Conservation (phyloP, 2,888 invertebrate species). For the Hanleya hanleyi region DNA sequence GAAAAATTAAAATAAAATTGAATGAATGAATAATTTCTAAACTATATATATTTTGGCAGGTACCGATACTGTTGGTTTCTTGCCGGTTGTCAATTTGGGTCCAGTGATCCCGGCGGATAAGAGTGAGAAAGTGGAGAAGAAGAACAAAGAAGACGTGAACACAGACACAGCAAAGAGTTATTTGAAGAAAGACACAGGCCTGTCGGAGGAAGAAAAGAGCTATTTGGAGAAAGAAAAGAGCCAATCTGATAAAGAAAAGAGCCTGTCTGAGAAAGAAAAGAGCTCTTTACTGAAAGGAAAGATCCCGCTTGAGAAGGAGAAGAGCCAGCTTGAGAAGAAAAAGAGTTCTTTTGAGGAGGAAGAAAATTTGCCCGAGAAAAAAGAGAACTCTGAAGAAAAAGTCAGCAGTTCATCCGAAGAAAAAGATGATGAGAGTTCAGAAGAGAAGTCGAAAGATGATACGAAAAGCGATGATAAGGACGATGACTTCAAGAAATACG, state of each 20-base stretch:
- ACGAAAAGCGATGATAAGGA: constrained; percentile 11
- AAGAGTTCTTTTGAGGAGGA: neutral
- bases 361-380: neutral
- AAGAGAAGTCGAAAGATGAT: neutral
- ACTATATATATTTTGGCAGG: no score
- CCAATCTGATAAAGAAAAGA: neutral
- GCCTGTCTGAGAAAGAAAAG: neutral
- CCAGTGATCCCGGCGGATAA: neutral
- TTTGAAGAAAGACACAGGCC: neutral
- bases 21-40: no score
- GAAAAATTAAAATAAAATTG: no score
- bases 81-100: neutral
- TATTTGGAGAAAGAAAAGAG: neutral
- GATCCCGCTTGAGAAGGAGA: neutral
- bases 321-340: neutral
- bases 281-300: neutral
- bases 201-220: neutral
- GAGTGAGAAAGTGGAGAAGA: constrained; percentile 8
- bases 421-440: neutral
- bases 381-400: neutral
- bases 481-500: constrained; percentile 8
- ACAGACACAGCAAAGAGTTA: constrained; percentile 1
- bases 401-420: neutral
- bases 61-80: neutral
- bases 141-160: constrained; percentile 10